Base-by-base conservation (phyloP, 2,888 invertebrate species). In the Lysandra coridon region DNA sequence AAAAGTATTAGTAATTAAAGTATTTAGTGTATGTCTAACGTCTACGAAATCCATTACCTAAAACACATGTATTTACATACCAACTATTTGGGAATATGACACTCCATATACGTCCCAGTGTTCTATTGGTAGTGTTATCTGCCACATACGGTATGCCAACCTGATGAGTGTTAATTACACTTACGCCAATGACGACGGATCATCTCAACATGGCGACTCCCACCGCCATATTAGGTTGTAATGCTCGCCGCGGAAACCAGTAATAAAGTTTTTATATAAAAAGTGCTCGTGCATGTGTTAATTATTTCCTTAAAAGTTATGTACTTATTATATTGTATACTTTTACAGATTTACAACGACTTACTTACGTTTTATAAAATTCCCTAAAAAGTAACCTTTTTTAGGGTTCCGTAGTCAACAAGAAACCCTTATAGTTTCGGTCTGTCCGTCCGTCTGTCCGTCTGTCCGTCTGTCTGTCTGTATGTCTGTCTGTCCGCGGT, bases 141-240 rank as follows among this genome's bases (percentile, higher is more conserved):
- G 37, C 69, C 69, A 14, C 30, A 33, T 69, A 69, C 17, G 17
- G 33, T 14, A 5, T 14, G 12, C 33, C 7, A 62, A 69, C 14
- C 64, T 30, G 62, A 64, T 64, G 30, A 64, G 33, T 69, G 69
- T 69, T 69, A 69, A 69, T 69, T 69, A 33, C 69, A 33, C 14
- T 33, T 69, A 37, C 69, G 14, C 69, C 69, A 69, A 69, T 69
- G 69, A 69, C 69, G 69, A 37, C 14, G 69, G 33, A 69, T 69
- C 69, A 69, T 69, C 64, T 30, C 33, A 69, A 37, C 33, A 69
- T 69, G 69, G 69, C 33, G 33, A 69, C 69, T 37, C 69, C 69
- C 69, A 69, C 33, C 33, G 33, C 69, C 69, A 69, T 69, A 69
- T 69, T 69, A 37, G 33, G 69, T 17, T 69, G 64, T 30, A 69